Conservation (phyloP, 2,113 vertebrate genomes). For the Nesoenas mayeri region DNA sequence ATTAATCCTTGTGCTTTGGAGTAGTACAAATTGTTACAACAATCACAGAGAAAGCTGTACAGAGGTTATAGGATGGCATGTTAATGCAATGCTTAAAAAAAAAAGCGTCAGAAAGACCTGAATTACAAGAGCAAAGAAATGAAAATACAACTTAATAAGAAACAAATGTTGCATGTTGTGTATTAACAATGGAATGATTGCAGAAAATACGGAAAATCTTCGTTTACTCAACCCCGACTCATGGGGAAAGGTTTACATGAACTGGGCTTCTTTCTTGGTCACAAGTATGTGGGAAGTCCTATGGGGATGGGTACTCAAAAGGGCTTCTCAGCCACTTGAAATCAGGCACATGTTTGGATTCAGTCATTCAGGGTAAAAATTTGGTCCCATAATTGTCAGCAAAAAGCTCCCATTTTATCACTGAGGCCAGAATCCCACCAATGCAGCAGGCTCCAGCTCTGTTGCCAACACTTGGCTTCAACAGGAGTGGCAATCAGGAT, state of each 20-base stretch:
- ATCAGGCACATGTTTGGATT: not conserved
- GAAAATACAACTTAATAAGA: conserved; percentile 35
- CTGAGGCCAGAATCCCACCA: not conserved
- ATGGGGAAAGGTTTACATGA: conserved; percentile 19
- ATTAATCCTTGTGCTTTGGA: conserved; percentile 64
- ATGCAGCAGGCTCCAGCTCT: not conserved
- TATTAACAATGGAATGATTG: conserved; percentile 34
- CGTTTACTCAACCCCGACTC: conserved; percentile 8
- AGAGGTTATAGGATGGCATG: conserved; percentile 61
- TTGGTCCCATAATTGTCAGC: not conserved
- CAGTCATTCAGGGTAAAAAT: not conserved
- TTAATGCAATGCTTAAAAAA: conserved; percentile 1
- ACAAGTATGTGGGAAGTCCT: not conserved
- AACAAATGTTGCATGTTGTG: conserved; percentile 34
- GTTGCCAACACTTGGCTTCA: not conserved
- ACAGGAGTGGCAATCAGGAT: not conserved
- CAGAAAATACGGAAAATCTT: conserved; percentile 32
- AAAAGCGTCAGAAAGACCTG: not conserved
- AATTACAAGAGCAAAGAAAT: conserved; percentile 37
- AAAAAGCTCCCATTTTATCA: not conserved
- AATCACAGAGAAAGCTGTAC: conserved; percentile 54
- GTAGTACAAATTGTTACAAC: conserved; percentile 60
- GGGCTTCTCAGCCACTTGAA: not conserved
- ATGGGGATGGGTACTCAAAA: not conserved
- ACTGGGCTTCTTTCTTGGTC: conserved; percentile 17